Base-by-base conservation (phyloP, 1,140 invertebrate genomes). In the Yoshiicerus persimilis region DNA sequence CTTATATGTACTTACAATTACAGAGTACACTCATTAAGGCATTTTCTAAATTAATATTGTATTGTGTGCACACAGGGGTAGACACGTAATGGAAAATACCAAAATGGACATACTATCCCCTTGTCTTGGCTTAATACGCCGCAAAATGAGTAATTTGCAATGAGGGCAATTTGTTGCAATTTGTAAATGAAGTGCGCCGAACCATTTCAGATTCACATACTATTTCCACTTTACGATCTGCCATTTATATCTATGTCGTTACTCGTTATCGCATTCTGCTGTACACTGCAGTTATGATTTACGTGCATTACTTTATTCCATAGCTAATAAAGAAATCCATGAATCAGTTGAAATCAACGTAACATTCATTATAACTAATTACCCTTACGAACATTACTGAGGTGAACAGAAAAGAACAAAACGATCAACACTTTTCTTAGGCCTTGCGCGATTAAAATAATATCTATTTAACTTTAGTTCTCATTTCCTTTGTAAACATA, bases 131-230 rank as follows among this genome's bases (percentile, higher is more conserved):
- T 80, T 80, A 23, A 23, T 80, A 80, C 75, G 32, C 75, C 75
- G 32, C 75, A 80, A 80, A 80, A 80, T 80, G 75, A 80, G 75
- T 80, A 80, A 80, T 80, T 80, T 80, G 75, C 75, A 80, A 80
- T 80, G 75, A 80, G 75, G 75, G 75, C 75, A 80, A 80, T 80
- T 80, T 38, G 34, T 36, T 36, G 75, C 32, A 80, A 80, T 80
- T 80, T 80, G 75, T 80, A 80, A 80, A 38, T 80, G 75, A 80
- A 80, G 75, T 80, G 75, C 75, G 75, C 75, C 75, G 32, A 80
- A 80, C 32, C 75, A 80, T 80, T 23, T 32, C 75, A 80, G 75
- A 80, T 80, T 80, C 75, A 80, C 32, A 77, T 36, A 80, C 32
- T 23, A 70, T 30, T 27, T 38, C 5, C 30, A n/a, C 32, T 34